These are phyloP conservation scores for Regulus satrapa DNA, from an alignment of 2,113 vertebrate genomes.

Conservation along the genomic window DNA sequence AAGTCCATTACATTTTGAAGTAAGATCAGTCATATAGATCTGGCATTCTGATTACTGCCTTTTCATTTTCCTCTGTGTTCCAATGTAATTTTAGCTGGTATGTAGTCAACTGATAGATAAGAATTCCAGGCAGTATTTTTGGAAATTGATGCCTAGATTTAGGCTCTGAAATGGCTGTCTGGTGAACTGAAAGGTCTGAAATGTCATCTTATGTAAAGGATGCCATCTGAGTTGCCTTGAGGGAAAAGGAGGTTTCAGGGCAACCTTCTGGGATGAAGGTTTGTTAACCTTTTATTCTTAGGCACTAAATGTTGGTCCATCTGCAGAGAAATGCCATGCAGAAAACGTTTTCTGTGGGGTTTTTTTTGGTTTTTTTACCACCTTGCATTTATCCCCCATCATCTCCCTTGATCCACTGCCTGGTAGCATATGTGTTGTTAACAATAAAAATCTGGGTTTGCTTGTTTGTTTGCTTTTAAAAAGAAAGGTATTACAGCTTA, in stretches of 20 bases:
- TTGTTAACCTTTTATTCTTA: not conserved
- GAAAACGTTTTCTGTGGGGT: not conserved
- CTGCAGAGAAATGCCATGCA: not conserved
- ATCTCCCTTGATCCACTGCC: not conserved
- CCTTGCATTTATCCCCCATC: not conserved
- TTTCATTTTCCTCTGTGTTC: slow-evolving; percentile 12
- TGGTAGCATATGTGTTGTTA: slow-evolving; percentile 16
- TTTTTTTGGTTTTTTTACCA: not conserved
- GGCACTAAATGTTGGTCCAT: not conserved
- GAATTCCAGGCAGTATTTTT: slow-evolving; percentile 26
- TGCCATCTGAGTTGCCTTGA: not conserved
- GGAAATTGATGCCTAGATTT: slow-evolving; percentile 6
- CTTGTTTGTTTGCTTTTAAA: slow-evolving; percentile 46
- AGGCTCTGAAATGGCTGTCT: not conserved
- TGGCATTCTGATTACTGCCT: not conserved
- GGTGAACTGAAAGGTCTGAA: not conserved
- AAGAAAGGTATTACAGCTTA: not conserved
- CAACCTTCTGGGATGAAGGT: not conserved
- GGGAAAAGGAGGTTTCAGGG: not conserved
- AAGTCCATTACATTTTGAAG: not conserved
- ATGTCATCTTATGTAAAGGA: not conserved
- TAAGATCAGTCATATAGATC: not conserved
- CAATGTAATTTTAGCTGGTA: not conserved
- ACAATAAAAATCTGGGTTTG: not conserved
- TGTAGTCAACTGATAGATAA: slow-evolving; percentile 20